Evolutionary conservation across 2,888 invertebrate species (phyloP).

Genomic region (Arenicola marina): DNA sequence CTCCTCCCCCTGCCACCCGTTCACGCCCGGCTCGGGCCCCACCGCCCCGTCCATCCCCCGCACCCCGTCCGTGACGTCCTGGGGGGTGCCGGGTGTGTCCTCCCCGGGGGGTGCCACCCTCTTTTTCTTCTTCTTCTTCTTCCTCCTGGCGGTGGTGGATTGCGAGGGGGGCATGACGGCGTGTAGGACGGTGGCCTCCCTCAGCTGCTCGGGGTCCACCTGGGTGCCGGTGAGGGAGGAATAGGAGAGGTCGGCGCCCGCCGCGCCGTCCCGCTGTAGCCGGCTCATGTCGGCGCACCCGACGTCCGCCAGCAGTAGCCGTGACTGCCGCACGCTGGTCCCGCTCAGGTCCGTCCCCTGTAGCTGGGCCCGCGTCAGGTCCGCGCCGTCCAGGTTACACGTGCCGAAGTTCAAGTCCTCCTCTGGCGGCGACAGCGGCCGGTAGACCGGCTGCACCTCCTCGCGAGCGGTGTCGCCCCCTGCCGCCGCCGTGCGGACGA

Average conservation of each 20-base stretch:
- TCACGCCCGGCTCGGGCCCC: not conserved
- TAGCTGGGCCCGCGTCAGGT: conserved; percentile 1
- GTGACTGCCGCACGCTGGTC: not conserved
- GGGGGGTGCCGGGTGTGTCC: not conserved
- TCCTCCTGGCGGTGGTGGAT: not conserved
- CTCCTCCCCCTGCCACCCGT: not conserved
- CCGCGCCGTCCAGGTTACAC: conserved; percentile 6
- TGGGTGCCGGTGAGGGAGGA: not conserved
- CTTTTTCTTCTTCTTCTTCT: no score
- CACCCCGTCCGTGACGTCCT: not conserved
- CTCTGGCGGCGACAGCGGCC: conserved; percentile 7
- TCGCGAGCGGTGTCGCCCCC: conserved; percentile 8
- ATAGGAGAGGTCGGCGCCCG: conserved; percentile 2
- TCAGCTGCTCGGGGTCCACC: not conserved
- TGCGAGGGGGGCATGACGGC: not conserved
- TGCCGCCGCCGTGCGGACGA: not conserved
- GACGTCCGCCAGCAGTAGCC: conserved; percentile 6
- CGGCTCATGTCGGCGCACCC: not conserved
- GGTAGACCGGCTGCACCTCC: conserved; percentile 13
- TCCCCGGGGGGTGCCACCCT: no score
- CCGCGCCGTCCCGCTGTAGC: not conserved
- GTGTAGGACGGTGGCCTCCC: not conserved
- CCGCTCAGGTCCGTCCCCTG: not conserved
- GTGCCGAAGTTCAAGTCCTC: not conserved
- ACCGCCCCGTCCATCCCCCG: not conserved